Evolutionary conservation across 2,888 invertebrate genomes (phyloP).

Genomic region (Palloptera scutellata): DNA sequence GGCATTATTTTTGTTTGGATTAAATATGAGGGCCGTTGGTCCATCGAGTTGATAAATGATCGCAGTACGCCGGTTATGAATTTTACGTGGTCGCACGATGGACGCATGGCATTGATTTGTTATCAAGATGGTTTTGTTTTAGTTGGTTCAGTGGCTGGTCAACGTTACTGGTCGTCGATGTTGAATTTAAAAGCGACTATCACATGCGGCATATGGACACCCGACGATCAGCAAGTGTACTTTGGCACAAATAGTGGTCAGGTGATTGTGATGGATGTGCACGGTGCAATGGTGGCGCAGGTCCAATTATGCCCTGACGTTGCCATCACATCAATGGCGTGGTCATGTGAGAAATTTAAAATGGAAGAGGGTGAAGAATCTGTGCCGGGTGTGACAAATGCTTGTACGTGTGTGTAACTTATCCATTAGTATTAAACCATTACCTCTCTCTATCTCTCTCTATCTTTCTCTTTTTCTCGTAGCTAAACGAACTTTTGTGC

Average conservation of each 20-base stretch:
- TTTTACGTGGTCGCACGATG: constrained; percentile 99
- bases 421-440: background rate
- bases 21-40: constrained; percentile 98
- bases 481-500: constrained; percentile 75
- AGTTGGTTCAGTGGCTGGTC: constrained; percentile 96
- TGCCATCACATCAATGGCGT: constrained; percentile 90
- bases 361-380: constrained; percentile 93
- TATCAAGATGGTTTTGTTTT: constrained; percentile 98
- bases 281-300: constrained; percentile 94
- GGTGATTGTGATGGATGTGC: constrained; percentile 96
- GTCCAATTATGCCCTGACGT: constrained; percentile 86
- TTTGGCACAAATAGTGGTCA: constrained; percentile 95
- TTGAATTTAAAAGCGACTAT: constrained; percentile 92
- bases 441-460: background rate
- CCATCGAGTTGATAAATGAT: constrained; percentile 98
- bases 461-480: constrained; percentile 28
- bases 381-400: constrained; percentile 68
- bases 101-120: constrained; percentile 97
- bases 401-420: constrained; percentile 52
- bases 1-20: constrained; percentile 99
- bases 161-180: constrained; percentile 98
- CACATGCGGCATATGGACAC: constrained; percentile 97
- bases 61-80: constrained; percentile 96
- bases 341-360: constrained; percentile 98
- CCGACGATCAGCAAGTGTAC: constrained; percentile 96